Conservation (phyloP, 1,140 invertebrate genomes). For the Sycophila sp. region DNA sequence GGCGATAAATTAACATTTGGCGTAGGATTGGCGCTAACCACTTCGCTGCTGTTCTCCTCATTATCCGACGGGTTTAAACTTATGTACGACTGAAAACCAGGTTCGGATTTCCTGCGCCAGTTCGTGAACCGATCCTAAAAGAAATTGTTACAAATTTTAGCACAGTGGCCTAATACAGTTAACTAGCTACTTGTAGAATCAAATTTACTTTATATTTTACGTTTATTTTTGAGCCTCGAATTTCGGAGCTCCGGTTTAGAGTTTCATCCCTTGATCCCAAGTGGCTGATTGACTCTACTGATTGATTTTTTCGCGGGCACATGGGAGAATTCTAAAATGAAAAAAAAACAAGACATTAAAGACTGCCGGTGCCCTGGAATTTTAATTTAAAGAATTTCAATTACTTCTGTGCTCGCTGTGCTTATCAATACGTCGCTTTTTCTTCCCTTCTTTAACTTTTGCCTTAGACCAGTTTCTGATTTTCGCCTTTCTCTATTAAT, state of each 20-base stretch:
- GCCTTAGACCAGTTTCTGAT: slow-evolving; percentile 72
- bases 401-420: too few relatives aligned
- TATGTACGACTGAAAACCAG: slow-evolving; percentile 68
- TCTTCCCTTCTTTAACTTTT: slow-evolving; percentile 67
- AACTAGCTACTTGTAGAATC: too few relatives aligned
- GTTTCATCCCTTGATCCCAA: slow-evolving; percentile 57
- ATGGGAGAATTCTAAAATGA: slow-evolving; percentile 58
- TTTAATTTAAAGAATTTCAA: neutral
- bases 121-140: slow-evolving; percentile 64
- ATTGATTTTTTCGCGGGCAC: slow-evolving; percentile 52
- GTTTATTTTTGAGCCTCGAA: slow-evolving; percentile 60
- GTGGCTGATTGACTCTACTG: slow-evolving; percentile 47
- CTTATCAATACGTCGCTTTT: slow-evolving; percentile 60
- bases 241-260: slow-evolving; percentile 56
- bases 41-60: slow-evolving; percentile 43
- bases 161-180: too few relatives aligned
- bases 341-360: slow-evolving; percentile 26
- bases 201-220: slow-evolving; percentile 36
- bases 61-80: slow-evolving; percentile 58
- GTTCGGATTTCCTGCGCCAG: slow-evolving; percentile 79
- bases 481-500: slow-evolving; percentile 76
- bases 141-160: neutral
- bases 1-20: slow-evolving; percentile 1
- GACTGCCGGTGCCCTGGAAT: too few relatives aligned
- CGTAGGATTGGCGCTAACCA: neutral